Conservation (phyloP, 1,140 invertebrate genomes). For the Drosophila guanche region DNA sequence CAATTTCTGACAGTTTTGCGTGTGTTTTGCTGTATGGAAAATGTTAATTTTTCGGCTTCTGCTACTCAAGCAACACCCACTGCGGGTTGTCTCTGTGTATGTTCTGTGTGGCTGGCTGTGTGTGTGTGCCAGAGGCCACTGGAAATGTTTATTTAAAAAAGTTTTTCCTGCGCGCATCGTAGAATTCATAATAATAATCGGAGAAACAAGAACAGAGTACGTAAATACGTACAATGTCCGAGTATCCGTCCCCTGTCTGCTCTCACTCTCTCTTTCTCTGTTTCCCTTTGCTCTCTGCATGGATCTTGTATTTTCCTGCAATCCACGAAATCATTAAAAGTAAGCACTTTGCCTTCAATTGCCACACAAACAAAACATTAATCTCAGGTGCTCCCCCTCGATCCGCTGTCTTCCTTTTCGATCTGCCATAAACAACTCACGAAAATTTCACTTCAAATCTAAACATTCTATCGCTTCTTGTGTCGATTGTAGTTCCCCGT, state of each 20-base stretch:
- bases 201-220: constrained; percentile 22
- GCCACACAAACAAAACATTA: constrained; percentile 72
- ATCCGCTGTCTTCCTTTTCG: background rate
- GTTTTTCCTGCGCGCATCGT: constrained; percentile 38
- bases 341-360: constrained; percentile 73
- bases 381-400: constrained; percentile 73
- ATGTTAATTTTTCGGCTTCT: constrained; percentile 50
- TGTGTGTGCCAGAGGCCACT: constrained; percentile 46
- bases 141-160: constrained; percentile 77
- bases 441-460: constrained; percentile 25
- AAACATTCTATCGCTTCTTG: constrained; percentile 19
- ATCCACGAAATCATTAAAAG: constrained; percentile 68
- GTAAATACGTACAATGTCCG: constrained; percentile 7
- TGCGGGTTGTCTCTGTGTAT: constrained; percentile 6
- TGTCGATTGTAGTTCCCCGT: background rate
- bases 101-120: constrained; percentile 9
- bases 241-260: background rate
- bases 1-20: constrained; percentile 72
- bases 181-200: constrained; percentile 68
- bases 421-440: constrained; percentile 27
- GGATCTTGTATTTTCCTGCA: constrained; percentile 56
- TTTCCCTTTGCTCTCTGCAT: background rate
- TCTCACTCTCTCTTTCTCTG: background rate
- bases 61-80: constrained; percentile 39
- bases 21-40: constrained; percentile 57